phyloP scores from a whole-genome alignment of 2,113 vertebrate species.

The Thamnaconus septentrionalis region DNA sequence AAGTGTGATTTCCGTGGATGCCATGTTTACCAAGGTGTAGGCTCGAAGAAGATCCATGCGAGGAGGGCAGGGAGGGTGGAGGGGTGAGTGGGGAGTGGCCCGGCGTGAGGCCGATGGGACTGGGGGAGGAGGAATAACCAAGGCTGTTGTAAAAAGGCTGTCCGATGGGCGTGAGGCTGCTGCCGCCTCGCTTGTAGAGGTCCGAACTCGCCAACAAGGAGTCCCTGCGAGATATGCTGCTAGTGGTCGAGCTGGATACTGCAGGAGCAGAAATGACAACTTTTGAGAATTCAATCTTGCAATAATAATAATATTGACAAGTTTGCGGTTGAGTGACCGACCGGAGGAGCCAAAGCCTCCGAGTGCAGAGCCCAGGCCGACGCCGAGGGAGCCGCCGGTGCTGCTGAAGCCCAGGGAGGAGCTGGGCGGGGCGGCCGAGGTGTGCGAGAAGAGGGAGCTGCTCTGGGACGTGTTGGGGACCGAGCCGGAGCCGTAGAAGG shows the following conservation, averaged over 20 bases:
- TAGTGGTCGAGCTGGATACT: constrained; percentile 95
- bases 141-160: constrained; percentile 98
- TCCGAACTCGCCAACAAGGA: constrained; percentile 94
- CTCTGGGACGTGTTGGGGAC: constrained; percentile 91
- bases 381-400: constrained; percentile 85
- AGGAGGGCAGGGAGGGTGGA: constrained; percentile 92
- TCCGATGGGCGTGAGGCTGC: constrained; percentile 94
- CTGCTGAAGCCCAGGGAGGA: constrained; percentile 93
- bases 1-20: neutral
- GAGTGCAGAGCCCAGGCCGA: constrained; percentile 91
- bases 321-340: constrained; percentile 64
- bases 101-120: constrained; percentile 95
- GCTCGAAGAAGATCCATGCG: constrained; percentile 97
- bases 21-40: constrained; percentile 87
- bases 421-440: constrained; percentile 84
- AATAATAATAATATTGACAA: neutral
- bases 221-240: constrained; percentile 94
- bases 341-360: constrained; percentile 94
- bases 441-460: constrained; percentile 95
- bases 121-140: constrained; percentile 97
- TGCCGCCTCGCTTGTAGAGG: constrained; percentile 95
- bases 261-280: constrained; percentile 57
- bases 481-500: constrained; percentile 91
- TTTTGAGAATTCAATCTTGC: neutral
- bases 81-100: constrained; percentile 97